These are phyloP conservation scores for Mimachlamys varia DNA, from an alignment of 2,888 invertebrate species.

Conservation along the genomic window DNA sequence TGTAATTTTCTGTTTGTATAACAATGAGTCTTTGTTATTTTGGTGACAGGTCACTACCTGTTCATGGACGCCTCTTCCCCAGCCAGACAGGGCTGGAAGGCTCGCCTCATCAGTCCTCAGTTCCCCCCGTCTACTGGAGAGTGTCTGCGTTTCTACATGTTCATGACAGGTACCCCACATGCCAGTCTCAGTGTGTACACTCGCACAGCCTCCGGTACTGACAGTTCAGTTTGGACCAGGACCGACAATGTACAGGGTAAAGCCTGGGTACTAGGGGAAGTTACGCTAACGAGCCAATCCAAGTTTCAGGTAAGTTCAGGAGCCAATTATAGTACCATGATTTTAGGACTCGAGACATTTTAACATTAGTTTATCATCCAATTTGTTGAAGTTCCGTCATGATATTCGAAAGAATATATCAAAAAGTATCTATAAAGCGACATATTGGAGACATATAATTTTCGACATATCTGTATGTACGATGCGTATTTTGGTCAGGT, in stretches of 20 bases:
- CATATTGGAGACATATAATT: no score
- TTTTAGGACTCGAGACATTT: no score
- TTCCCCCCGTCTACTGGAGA: constrained; percentile 66
- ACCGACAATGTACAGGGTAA: constrained; percentile 71
- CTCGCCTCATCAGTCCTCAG: constrained; percentile 80
- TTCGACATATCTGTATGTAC: background rate
- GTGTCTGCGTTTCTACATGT: constrained; percentile 78
- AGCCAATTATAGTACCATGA: no score
- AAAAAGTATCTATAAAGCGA: no score
- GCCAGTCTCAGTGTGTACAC: constrained; percentile 73
- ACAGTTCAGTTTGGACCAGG: constrained; percentile 60
- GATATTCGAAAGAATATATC: no score
- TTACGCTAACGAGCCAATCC: constrained; percentile 58
- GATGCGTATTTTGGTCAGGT: constrained; percentile 56
- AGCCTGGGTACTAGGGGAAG: constrained; percentile 72
- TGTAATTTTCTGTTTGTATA: background rate
- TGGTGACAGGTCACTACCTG: constrained; percentile 70
- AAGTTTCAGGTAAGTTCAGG: constrained; percentile 63
- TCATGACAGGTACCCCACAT: constrained; percentile 74
- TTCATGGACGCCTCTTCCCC: constrained; percentile 81
- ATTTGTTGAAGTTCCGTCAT: no score
- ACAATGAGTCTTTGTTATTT: background rate
- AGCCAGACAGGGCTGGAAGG: constrained; percentile 84
- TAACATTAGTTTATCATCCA: no score
- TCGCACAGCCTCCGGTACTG: constrained; percentile 53